Evolutionary conservation across 2,888 invertebrate species (phyloP).

Genomic region (Lasioglossum oenotherae): DNA sequence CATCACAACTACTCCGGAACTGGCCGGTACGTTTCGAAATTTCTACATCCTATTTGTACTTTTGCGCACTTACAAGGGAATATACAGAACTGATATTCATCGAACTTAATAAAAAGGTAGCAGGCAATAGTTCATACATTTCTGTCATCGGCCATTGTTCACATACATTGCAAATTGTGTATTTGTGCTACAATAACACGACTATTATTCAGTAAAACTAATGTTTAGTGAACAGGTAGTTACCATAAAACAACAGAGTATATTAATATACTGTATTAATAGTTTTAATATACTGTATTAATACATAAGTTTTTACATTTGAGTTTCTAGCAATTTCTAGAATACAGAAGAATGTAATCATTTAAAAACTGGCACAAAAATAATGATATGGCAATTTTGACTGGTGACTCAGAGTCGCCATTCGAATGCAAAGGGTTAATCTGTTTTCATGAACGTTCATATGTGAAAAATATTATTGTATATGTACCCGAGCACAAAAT

Average conservation of each 20-base stretch:
- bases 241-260: too few species aligned
- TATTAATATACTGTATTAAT: too few species aligned
- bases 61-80: background rate
- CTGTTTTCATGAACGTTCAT: background rate
- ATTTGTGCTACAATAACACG: background rate
- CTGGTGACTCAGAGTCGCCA: too few species aligned
- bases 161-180: background rate
- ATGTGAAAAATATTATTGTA: background rate
- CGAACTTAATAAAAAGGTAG: background rate
- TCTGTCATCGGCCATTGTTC: background rate
- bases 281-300: too few species aligned
- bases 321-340: too few species aligned
- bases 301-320: too few species aligned
- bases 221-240: too few species aligned
- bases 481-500: background rate
- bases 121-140: background rate
- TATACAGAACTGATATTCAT: background rate
- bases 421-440: background rate
- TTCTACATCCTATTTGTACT: background rate
- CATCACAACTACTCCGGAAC: slow-evolving; percentile 89
- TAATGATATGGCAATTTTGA: too few species aligned
- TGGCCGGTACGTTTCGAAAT: slow-evolving; percentile 86
- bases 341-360: too few species aligned
- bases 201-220: too few species aligned
- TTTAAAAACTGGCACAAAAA: too few species aligned